Evolutionary conservation across 2,113 vertebrate genomes (phyloP).

Genomic region (Chaenocephalus aceratus): DNA sequence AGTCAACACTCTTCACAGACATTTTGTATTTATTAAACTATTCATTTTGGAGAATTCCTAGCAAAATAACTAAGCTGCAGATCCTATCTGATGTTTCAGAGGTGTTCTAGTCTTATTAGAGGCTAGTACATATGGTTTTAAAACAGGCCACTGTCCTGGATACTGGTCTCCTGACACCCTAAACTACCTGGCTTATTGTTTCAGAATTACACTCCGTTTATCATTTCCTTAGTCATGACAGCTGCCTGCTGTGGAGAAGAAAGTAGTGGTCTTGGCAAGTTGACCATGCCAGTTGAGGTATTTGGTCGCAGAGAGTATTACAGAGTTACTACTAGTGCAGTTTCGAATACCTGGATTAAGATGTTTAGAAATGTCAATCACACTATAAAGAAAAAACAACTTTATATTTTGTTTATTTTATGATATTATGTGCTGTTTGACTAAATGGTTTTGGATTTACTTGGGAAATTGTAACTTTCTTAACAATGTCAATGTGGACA

Average conservation of each 20-base stretch:
- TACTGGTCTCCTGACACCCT: constrained; percentile 28
- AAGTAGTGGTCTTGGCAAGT: neutral
- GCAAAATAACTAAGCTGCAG: neutral
- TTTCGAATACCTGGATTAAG: neutral
- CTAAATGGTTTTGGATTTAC: neutral
- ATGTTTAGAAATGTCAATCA: neutral
- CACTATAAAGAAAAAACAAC: neutral
- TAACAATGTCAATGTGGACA: neutral
- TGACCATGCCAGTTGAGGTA: neutral
- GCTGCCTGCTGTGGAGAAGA: neutral
- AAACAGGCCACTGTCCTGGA: constrained; percentile 25
- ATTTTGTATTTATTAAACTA: too few relatives aligned
- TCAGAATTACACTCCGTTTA: neutral
- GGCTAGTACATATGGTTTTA: neutral
- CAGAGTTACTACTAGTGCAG: neutral
- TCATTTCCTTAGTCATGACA: neutral
- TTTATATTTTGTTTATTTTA: neutral
- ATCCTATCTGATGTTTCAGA: neutral
- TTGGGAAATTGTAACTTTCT: neutral
- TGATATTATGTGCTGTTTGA: neutral
- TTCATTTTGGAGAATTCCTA: too few relatives aligned
- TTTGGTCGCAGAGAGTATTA: neutral
- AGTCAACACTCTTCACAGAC: neutral
- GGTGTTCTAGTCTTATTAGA: neutral
- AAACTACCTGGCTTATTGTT: neutral